Conservation (phyloP, 2,113 vertebrate genomes). For the Chaenocephalus aceratus region DNA sequence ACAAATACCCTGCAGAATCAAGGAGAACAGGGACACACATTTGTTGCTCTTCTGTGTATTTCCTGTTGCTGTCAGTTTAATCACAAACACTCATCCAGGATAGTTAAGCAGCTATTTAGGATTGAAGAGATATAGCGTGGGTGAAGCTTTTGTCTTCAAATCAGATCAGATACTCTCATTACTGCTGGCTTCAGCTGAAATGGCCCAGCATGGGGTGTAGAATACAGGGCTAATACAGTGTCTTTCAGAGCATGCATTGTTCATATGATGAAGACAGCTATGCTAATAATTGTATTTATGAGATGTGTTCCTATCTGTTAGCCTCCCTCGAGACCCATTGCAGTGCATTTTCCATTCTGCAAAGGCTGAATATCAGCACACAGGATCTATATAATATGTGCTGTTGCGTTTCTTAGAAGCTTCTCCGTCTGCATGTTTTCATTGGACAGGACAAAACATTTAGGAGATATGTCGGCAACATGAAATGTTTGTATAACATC, state of each 20-base stretch:
- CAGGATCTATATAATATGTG: too few relatives aligned
- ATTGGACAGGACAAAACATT: not conserved
- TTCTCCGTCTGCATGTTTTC: not conserved
- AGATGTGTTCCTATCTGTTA: conserved; percentile 4
- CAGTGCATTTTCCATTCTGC: not conserved
- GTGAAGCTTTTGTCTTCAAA: conserved; percentile 29
- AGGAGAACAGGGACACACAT: too few relatives aligned
- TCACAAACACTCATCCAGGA: conserved; percentile 27
- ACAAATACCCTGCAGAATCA: too few relatives aligned
- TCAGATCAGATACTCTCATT: conserved; percentile 51
- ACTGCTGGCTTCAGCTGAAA: conserved; percentile 46
- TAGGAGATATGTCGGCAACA: not conserved
- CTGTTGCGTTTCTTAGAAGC: too few relatives aligned
- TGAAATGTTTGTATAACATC: not conserved
- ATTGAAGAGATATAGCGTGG: conserved; percentile 29
- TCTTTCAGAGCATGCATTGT: conserved; percentile 11
- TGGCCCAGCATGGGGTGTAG: not conserved
- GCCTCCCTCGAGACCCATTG: not conserved
- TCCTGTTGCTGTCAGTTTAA: conserved; percentile 23
- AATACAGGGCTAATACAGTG: conserved; percentile 1
- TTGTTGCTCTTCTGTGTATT: conserved; percentile 9
- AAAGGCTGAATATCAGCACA: too few relatives aligned
- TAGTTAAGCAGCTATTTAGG: conserved; percentile 40
- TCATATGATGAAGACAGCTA: conserved; percentile 18
- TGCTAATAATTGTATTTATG: conserved; percentile 25